Percentiles rank a stretch among this genome's conserved stretches.
phyloP scores from a whole-genome alignment of 2,797 vertebrate genomes.

The Vireo griseus region DNA sequence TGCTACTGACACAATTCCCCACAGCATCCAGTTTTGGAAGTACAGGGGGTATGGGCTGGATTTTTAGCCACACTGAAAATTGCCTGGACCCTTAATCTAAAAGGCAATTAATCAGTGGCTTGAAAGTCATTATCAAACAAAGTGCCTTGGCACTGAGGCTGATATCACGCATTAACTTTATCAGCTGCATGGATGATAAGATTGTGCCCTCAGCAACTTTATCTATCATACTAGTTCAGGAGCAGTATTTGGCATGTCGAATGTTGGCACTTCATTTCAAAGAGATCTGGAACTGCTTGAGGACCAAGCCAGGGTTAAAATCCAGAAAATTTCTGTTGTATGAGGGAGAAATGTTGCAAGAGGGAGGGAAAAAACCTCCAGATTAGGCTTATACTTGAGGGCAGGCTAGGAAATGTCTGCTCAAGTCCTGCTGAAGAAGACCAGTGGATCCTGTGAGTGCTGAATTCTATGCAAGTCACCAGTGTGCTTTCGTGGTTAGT shows the following conservation, averaged over 20 bases:
- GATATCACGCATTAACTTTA: not conserved
- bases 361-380: not conserved
- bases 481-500: fast-evolving
- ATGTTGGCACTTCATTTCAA: not conserved
- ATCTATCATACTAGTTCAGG: not conserved
- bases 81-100: not conserved
- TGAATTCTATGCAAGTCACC: fast-evolving
- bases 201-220: fast-evolving
- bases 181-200: not conserved
- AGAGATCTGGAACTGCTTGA: not conserved
- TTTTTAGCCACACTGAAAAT: not conserved
- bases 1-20: not conserved
- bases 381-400: not conserved
- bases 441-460: not conserved
- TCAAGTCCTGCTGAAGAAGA: not conserved
- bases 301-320: not conserved
- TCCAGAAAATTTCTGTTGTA: not conserved
- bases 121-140: not conserved
- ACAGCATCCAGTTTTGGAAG: not conserved
- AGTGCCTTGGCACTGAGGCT: not conserved
- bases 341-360: not conserved
- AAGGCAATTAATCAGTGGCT: not conserved
- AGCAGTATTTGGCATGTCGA: not conserved
- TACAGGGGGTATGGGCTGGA: not conserved
- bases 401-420: not conserved